Percentiles rank a stretch among this genome's conserved stretches.
Evolutionary conservation across 2,797 vertebrate genomes (phyloP).

Genomic region (Oreonectes daqikongensis): DNA sequence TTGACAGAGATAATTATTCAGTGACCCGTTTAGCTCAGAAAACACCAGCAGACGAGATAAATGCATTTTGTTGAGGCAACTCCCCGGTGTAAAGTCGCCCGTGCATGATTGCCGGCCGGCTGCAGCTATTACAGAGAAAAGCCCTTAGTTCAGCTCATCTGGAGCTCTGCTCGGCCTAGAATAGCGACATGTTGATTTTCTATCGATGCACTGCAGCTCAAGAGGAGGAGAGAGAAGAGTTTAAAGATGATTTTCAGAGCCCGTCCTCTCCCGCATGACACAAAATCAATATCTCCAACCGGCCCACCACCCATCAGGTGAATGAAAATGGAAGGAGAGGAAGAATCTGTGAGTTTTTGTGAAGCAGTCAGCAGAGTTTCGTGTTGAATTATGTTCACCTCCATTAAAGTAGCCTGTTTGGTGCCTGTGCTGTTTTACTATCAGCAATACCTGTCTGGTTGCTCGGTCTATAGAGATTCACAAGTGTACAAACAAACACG

Average conservation of each 20-base stretch:
- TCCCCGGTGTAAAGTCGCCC: slow-evolving; percentile 17
- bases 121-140: slow-evolving; percentile 38
- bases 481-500: not conserved
- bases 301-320: slow-evolving; percentile 45
- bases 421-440: slow-evolving; percentile 17
- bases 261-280: slow-evolving; percentile 42
- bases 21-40: slow-evolving; percentile 39
- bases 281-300: slow-evolving; percentile 53
- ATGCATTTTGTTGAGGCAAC: slow-evolving; percentile 36
- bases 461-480: not conserved
- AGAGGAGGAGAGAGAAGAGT: slow-evolving; percentile 46
- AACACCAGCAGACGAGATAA: slow-evolving; percentile 34
- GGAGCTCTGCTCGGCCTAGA: slow-evolving; percentile 17
- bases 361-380: slow-evolving; percentile 44
- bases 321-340: slow-evolving; percentile 45
- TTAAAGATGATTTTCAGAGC: slow-evolving; percentile 55
- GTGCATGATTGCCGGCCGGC: slow-evolving; percentile 25
- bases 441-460: not conserved
- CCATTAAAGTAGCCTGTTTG: slow-evolving; percentile 15
- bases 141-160: slow-evolving; percentile 33
- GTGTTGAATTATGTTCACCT: slow-evolving; percentile 28
- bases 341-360: slow-evolving; percentile 23
- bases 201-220: slow-evolving; percentile 32
- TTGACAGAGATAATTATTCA: slow-evolving; percentile 45
- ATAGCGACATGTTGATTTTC: slow-evolving; percentile 43